Percentiles rank a stretch among this genome's conserved stretches.
Evolutionary conservation across 2,797 vertebrate species (phyloP).

Genomic region (Hemibagrus guttatus): DNA sequence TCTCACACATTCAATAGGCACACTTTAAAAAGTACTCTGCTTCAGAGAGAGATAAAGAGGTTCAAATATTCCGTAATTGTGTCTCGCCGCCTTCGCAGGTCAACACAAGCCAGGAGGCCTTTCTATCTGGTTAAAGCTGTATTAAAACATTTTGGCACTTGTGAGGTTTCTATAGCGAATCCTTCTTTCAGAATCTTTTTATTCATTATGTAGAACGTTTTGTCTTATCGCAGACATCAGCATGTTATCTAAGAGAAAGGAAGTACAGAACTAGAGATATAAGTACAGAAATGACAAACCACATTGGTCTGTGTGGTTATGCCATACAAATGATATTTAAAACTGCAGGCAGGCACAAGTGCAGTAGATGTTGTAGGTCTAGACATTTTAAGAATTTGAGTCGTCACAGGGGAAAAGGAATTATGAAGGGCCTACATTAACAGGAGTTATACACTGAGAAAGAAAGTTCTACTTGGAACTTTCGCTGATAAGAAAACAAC

Average conservation of each 20-base stretch:
- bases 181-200: not conserved
- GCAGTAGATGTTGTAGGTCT: not conserved
- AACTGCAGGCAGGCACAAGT: not conserved
- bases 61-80: not conserved
- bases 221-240: not conserved
- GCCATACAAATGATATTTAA: not conserved
- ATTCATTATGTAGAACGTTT: not conserved
- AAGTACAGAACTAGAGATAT: not conserved
- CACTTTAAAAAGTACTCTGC: constrained; percentile 35
- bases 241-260: not conserved
- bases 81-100: constrained; percentile 18
- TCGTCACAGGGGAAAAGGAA: not conserved
- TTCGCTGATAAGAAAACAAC: not conserved
- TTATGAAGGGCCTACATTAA: not conserved
- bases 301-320: not conserved
- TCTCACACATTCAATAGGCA: constrained; percentile 43
- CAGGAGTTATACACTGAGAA: not conserved
- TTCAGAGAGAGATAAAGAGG: constrained; percentile 21
- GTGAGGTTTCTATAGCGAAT: not conserved
- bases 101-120: not conserved
- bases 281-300: not conserved
- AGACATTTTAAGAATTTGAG: not conserved
- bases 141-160: not conserved
- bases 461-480: constrained; percentile 7
- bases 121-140: not conserved